Percentiles rank a stretch among this genome's conserved stretches.
phyloP scores from a whole-genome alignment of 2,797 vertebrate species.

The Macrochelys suwanniensis region DNA sequence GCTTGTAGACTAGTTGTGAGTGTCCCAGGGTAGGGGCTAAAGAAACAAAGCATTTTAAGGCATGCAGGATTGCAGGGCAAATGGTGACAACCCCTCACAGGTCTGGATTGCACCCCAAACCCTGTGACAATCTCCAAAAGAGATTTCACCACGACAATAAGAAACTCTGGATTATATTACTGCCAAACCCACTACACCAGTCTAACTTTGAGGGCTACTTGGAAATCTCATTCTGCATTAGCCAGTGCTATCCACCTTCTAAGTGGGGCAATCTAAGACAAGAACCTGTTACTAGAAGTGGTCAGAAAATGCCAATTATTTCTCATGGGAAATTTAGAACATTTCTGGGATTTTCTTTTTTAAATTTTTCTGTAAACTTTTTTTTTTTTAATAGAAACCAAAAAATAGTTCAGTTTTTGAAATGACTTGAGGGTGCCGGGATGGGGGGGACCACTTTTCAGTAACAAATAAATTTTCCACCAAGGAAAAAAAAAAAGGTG shows the following conservation, averaged over 20 bases:
- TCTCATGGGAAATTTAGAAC: background rate
- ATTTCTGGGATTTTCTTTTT: background rate
- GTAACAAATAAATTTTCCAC: background rate
- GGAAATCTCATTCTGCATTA: background rate
- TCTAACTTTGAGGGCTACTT: background rate
- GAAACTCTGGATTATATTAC: background rate
- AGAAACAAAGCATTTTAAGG: no score
- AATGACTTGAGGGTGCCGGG: background rate
- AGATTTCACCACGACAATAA: background rate
- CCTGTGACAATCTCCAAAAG: background rate
- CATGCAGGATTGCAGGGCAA: background rate
- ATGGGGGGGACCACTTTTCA: background rate
- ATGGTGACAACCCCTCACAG: background rate
- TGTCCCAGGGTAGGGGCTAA: no score
- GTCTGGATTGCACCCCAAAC: background rate
- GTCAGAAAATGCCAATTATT: background rate
- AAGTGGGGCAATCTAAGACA: background rate
- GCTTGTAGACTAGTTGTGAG: no score
- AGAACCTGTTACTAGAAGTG: rapidly evolving
- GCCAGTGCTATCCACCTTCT: background rate
- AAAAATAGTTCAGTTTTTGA: background rate
- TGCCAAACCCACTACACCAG: background rate
- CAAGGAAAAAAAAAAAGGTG: no score
- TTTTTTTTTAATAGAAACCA: background rate
- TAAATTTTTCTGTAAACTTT: background rate